Evolutionary conservation across 2,113 vertebrate genomes (phyloP).

Genomic region (Osmerus eperlanus): DNA sequence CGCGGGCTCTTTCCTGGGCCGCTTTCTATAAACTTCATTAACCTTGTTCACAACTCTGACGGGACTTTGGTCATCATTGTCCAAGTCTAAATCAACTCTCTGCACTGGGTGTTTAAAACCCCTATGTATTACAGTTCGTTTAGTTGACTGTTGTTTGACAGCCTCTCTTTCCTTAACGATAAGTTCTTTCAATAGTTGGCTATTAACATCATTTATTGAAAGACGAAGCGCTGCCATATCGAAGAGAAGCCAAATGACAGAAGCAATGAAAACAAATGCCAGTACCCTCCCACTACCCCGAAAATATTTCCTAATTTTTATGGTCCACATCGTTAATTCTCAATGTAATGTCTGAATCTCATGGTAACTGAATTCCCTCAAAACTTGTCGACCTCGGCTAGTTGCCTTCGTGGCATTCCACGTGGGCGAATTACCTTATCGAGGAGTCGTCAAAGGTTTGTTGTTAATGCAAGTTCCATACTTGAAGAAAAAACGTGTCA

Average conservation of each 20-base stretch:
- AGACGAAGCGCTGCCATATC: conserved; percentile 91
- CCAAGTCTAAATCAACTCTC: conserved; percentile 29
- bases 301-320: conserved; percentile 79
- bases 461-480: background rate
- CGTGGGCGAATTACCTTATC: conserved; percentile 3
- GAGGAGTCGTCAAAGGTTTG: background rate
- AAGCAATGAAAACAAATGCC: conserved; percentile 84
- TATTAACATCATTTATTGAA: conserved; percentile 79
- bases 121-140: conserved; percentile 7
- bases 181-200: conserved; percentile 64
- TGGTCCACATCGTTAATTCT: conserved; percentile 15
- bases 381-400: conserved; percentile 2
- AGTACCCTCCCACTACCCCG: conserved; percentile 85
- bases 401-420: conserved; percentile 67
- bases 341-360: background rate
- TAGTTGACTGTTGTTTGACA: conserved; percentile 30
- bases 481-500: background rate
- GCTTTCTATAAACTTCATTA: conserved; percentile 49
- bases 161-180: conserved; percentile 55
- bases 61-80: conserved; percentile 11
- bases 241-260: conserved; percentile 88
- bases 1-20: background rate
- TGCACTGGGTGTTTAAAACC: conserved; percentile 53
- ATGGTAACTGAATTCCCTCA: no score
- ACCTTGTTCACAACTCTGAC: conserved; percentile 14